Evolutionary conservation across 2,888 invertebrate genomes (phyloP).

Genomic region (Criorhina ranunculi): DNA sequence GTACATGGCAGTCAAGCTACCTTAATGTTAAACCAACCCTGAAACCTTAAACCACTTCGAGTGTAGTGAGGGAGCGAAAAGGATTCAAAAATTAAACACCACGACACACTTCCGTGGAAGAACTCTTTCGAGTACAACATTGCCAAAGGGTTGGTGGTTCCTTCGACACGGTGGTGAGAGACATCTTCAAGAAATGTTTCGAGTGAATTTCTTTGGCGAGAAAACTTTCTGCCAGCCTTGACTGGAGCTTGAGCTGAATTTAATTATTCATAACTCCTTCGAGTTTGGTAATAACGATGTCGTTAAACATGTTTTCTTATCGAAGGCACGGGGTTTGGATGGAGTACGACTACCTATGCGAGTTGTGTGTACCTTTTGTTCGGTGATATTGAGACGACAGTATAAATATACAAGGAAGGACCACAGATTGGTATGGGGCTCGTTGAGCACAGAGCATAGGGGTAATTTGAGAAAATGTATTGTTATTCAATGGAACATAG

Average conservation of each 20-base stretch:
- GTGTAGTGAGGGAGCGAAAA: constrained; percentile 30
- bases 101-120: constrained; percentile 66
- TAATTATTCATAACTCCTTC: constrained; percentile 84
- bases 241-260: constrained; percentile 79
- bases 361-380: constrained; percentile 63
- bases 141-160: constrained; percentile 37
- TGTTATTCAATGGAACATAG: constrained; percentile 72
- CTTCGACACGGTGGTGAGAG: constrained; percentile 35
- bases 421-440: constrained; percentile 30
- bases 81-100: constrained; percentile 72
- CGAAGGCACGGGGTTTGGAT: constrained; percentile 64
- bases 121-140: constrained; percentile 36
- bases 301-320: constrained; percentile 83
- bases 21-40: constrained; percentile 66
- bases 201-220: constrained; percentile 36
- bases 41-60: constrained; percentile 65
- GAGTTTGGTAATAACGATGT: constrained; percentile 82
- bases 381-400: constrained; percentile 63
- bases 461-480: constrained; percentile 69
- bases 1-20: constrained; percentile 36
- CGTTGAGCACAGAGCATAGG: constrained; percentile 45
- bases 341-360: constrained; percentile 42
- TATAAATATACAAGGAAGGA: constrained; percentile 43
- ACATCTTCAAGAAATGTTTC: constrained; percentile 67
- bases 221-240: constrained; percentile 67